Evolutionary conservation across 2,797 vertebrate genomes (phyloP).

Genomic region (Crypturellus tataupa): DNA sequence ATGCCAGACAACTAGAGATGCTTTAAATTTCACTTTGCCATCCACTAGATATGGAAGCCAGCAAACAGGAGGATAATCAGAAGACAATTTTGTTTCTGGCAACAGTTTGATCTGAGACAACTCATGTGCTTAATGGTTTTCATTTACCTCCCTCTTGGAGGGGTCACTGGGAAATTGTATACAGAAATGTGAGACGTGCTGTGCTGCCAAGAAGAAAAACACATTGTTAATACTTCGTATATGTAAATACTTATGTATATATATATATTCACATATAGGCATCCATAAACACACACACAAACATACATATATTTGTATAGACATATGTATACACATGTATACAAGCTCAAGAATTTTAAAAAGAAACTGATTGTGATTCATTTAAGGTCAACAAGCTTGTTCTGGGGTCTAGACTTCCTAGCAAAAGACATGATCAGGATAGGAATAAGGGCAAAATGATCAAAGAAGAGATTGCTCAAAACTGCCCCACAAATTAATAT

Average conservation of each 20-base stretch:
- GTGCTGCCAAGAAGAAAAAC: not conserved
- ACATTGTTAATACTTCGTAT: not conserved
- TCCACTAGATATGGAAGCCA: not conserved
- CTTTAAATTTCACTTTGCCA: not conserved
- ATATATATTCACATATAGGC: not conserved
- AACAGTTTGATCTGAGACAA: not conserved
- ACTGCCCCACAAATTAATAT: not conserved
- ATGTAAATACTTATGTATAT: not conserved
- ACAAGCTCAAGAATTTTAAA: not conserved
- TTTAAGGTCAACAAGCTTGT: not conserved
- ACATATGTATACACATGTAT: too few species aligned
- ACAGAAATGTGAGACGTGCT: not conserved
- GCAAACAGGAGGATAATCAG: not conserved
- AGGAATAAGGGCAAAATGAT: not conserved
- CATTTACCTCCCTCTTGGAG: not conserved
- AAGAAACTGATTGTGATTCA: not conserved
- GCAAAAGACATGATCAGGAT: not conserved
- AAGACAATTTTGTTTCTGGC: not conserved
- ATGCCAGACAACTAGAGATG: not conserved
- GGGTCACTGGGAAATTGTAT: not conserved
- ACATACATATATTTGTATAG: not conserved
- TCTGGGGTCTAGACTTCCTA: not conserved
- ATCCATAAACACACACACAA: not conserved
- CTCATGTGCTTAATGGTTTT: slow-evolving; percentile 6
- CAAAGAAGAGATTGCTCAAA: not conserved